Percentiles rank a stretch among this genome's conserved stretches.
Conservation (phyloP, 2,888 invertebrate species). For the Carterocephalus palaemon region DNA sequence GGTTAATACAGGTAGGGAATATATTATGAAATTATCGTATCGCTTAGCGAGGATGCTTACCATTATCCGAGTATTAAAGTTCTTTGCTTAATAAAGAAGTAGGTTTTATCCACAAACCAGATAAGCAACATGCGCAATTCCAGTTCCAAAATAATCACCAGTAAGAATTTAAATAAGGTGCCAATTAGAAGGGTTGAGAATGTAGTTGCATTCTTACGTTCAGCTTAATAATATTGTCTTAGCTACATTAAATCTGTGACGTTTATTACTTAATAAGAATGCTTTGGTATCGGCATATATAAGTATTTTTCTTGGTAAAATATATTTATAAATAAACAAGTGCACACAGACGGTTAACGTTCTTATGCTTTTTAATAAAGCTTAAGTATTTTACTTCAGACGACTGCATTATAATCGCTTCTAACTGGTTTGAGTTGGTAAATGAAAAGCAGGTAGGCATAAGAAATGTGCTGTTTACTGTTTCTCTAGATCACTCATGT, state of each 20-base stretch:
- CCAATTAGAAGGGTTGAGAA: conserved; percentile 63
- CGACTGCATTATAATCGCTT: conserved; percentile 15
- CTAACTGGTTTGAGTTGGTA: conserved; percentile 18
- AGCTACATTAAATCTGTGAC: conserved; percentile 50
- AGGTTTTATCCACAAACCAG: conserved; percentile 62
- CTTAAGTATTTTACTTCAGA: conserved; percentile 15
- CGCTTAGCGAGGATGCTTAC: conserved; percentile 59
- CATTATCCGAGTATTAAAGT: conserved; percentile 59
- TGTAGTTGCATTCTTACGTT: conserved; percentile 50
- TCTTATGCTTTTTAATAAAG: conserved; percentile 20
- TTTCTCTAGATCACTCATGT: not conserved
- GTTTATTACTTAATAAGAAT: conserved; percentile 56
- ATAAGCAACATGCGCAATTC: conserved; percentile 52
- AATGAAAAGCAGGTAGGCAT: conserved; percentile 4
- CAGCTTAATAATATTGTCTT: conserved; percentile 57
- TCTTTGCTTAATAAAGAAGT: conserved; percentile 67
- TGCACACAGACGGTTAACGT: conserved; percentile 8
- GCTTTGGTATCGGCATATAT: conserved; percentile 35
- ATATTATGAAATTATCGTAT: conserved; percentile 58
- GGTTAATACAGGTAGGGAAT: conserved; percentile 51
- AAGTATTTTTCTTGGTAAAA: conserved; percentile 8
- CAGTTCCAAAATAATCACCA: conserved; percentile 60
- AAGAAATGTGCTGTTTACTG: conserved; percentile 13
- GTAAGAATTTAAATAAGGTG: conserved; percentile 69
- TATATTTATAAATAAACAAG: conserved; percentile 16